Evolutionary conservation across 2,797 vertebrate genomes (phyloP), one percentile per base, ranked within the genome.

Genomic region (Sebastes minor): DNA sequence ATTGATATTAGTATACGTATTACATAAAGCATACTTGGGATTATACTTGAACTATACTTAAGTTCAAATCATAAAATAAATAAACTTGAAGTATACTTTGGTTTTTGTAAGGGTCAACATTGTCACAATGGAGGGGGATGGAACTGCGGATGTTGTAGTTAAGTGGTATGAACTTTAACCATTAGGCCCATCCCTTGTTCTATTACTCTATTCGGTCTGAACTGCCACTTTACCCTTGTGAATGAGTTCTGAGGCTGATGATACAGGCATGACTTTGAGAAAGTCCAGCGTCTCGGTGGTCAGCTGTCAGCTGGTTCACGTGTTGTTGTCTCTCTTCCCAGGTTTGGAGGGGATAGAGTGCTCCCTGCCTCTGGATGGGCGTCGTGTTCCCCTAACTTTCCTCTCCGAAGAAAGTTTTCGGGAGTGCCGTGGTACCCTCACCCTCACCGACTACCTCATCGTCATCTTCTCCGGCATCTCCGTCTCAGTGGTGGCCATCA

Each of bases 391-490:
- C 46, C 95, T 99, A 79, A 96, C 90, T 0, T 92, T 96, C 81
- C 94, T 99, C 56, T 97, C 98, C 0, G 96, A 97, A 84, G 96
- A 97, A 89, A 99, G 97, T 91, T 99, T 98, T 86, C 95, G 95
- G 4, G 97, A 97, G 86, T 99, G 98, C 94, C 96, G 89, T 23
- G 96, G 97, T 67, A 91, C 82, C 78, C 95, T 99, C 76, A 97
- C 97, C 0, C 84, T 98, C 85, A 97, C 96, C 0, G 98, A 98
- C 94, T 97, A 97, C 87, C 94, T 98, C 35, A 97, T 99, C 75
- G 97, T 98, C 91, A 96, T 98, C 91, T 99, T 98, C 93, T 98
- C 98, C 0, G 98, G 98, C 5, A 97, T 98, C 1, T 97, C 95
- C 0, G 97, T 98, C 76, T 98, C 97, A 46, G 95, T 98, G 2